These are phyloP conservation scores for Cheiracanthium punctorium DNA, from an alignment of 2,888 invertebrate species.

Conservation along the genomic window DNA sequence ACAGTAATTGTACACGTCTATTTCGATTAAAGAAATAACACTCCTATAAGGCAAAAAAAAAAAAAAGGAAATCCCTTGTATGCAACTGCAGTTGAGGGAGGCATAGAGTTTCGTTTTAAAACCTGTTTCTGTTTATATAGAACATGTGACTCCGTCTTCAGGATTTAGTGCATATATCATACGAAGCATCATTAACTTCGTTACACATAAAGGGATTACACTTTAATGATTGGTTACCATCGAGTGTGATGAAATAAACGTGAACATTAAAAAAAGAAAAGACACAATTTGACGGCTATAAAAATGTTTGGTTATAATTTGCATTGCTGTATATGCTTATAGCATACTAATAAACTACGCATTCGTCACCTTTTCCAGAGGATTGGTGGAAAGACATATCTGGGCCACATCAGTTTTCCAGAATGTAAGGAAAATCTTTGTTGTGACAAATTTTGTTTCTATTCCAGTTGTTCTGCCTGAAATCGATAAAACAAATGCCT, in stretches of 20 bases:
- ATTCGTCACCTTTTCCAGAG: slow-evolving; percentile 11
- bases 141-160: not conserved
- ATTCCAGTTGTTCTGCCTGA: no score
- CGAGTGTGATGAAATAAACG: not conserved
- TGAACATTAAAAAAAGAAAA: no score
- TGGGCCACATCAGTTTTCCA: not conserved
- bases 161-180: not conserved
- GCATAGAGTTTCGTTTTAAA: not conserved
- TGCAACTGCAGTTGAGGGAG: no score
- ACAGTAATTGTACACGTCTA: no score
- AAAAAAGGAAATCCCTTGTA: no score
- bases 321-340: not conserved
- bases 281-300: not conserved
- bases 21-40: no score
- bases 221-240: not conserved
- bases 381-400: not conserved
- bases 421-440: not conserved
- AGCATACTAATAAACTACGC: not conserved
- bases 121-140: not conserved
- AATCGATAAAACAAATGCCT: no score
- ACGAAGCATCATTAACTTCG: not conserved
- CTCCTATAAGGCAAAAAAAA: no score
- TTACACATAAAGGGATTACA: not conserved
- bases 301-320: not conserved
- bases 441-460: no score